A percentile compares a stretch with the other conserved stretches of the same genome.
phyloP scores from a whole-genome alignment of 2,888 invertebrate genomes.

The Eupithecia abbreviata region DNA sequence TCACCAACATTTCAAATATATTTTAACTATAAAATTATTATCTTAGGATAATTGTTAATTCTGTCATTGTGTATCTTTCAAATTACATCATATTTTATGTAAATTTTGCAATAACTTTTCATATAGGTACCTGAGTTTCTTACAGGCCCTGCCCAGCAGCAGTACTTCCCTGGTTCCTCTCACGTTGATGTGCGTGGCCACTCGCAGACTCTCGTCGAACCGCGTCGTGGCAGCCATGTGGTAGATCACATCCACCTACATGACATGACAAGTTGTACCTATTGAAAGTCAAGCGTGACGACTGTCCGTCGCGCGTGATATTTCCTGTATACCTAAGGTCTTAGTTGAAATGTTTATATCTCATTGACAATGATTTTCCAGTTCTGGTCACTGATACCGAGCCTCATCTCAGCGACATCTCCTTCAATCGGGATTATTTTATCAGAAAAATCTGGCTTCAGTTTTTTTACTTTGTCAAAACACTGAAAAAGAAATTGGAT shows the following conservation, averaged over 20 bases:
- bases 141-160: neutral
- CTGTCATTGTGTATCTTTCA: too few relatives aligned
- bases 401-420: slow-evolving; percentile 22
- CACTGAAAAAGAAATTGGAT: slow-evolving; percentile 2
- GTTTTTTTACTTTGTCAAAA: slow-evolving; percentile 11
- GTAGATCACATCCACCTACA: slow-evolving; percentile 56
- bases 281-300: too few relatives aligned
- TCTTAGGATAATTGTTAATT: too few relatives aligned
- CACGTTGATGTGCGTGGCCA: slow-evolving; percentile 93
- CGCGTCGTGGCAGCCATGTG: slow-evolving; percentile 80
- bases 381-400: slow-evolving; percentile 21
- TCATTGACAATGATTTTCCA: slow-evolving; percentile 21
- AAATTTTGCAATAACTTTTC: neutral
- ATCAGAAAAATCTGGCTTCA: slow-evolving; percentile 20
- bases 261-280: neutral
- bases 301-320: too few relatives aligned
- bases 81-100: too few relatives aligned
- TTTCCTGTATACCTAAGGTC: too few relatives aligned
- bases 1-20: too few relatives aligned
- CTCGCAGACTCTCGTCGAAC: slow-evolving; percentile 93
- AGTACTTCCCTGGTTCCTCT: slow-evolving; percentile 88
- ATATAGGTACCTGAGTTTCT: slow-evolving; percentile 14
- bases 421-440: slow-evolving; percentile 18
- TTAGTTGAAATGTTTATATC: slow-evolving; percentile 1
- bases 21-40: too few relatives aligned